Percentiles rank a stretch among this genome's conserved stretches.
These are phyloP conservation scores for Heterodera carotae DNA, from an alignment of 1,140 invertebrate species.

Conservation along the genomic window DNA sequence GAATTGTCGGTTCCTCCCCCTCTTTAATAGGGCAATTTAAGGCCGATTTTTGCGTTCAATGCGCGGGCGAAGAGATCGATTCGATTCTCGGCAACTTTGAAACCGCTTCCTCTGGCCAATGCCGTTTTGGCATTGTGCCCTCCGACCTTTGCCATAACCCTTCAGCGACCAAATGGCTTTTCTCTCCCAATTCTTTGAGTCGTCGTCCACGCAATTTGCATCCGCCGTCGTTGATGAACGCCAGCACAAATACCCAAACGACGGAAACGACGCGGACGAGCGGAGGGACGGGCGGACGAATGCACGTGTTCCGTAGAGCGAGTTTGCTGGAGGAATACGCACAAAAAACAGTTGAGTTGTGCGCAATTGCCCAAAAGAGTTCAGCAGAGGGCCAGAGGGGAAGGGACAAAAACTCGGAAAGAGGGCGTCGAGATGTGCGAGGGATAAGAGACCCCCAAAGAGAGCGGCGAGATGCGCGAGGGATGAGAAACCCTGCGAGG, in stretches of 20 bases:
- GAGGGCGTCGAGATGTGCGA: too few species aligned
- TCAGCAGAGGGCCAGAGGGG: too few species aligned
- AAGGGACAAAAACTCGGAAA: too few species aligned
- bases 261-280: slow-evolving; percentile 20
- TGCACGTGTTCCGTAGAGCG: slow-evolving; percentile 24
- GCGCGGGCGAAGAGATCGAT: background rate
- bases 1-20: too few species aligned
- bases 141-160: slow-evolving; percentile 17
- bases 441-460: too few species aligned
- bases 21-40: too few species aligned
- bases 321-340: slow-evolving; percentile 26
- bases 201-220: slow-evolving; percentile 5
- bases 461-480: too few species aligned
- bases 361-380: too few species aligned
- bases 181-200: background rate
- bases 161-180: background rate
- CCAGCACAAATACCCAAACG: slow-evolving; percentile 28
- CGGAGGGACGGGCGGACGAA: slow-evolving; percentile 16
- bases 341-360: background rate
- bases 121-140: background rate
- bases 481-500: too few species aligned
- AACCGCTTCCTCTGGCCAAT: background rate
- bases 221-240: slow-evolving; percentile 22
- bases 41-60: slow-evolving; percentile 9
- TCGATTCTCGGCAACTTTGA: background rate